phyloP scores from a whole-genome alignment of 2,888 invertebrate species.

The Perithous albicinctus region DNA sequence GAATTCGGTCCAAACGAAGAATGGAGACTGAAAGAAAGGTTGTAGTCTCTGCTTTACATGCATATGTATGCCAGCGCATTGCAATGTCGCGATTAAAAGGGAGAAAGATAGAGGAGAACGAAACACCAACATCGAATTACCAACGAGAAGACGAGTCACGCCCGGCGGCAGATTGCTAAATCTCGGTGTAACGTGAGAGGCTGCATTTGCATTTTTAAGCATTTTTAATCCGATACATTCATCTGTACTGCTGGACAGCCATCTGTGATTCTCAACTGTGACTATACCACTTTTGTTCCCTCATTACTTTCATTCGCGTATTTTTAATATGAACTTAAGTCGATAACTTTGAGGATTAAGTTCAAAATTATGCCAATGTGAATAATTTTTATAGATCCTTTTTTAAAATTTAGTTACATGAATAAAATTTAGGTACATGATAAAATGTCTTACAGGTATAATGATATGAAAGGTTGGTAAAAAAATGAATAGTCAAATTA shows the following conservation, averaged over 20 bases:
- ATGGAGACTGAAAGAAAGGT: background rate
- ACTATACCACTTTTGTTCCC: background rate
- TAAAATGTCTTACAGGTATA: too few species aligned
- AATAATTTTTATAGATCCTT: too few species aligned
- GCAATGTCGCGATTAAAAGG: background rate
- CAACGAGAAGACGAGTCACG: conserved; percentile 28
- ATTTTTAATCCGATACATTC: conserved; percentile 60
- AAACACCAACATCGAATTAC: background rate
- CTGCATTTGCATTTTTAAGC: conserved; percentile 68
- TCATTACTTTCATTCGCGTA: background rate
- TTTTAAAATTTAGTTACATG: too few species aligned
- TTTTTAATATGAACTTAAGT: background rate
- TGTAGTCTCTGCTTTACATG: background rate
- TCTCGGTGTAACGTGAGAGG: conserved; percentile 46
- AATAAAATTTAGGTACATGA: too few species aligned
- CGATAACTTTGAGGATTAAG: background rate
- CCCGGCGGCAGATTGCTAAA: conserved; percentile 31
- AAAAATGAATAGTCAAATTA: too few species aligned
- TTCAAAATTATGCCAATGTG: background rate
- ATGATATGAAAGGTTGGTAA: too few species aligned
- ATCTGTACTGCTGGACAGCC: background rate
- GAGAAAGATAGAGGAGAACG: conserved; percentile 20
- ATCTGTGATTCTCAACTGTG: background rate
- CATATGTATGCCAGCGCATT: background rate
- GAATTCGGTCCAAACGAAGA: conserved; percentile 1